Base-by-base conservation (phyloP, 1,140 invertebrate species). In the Leptopilina boulardi region DNA sequence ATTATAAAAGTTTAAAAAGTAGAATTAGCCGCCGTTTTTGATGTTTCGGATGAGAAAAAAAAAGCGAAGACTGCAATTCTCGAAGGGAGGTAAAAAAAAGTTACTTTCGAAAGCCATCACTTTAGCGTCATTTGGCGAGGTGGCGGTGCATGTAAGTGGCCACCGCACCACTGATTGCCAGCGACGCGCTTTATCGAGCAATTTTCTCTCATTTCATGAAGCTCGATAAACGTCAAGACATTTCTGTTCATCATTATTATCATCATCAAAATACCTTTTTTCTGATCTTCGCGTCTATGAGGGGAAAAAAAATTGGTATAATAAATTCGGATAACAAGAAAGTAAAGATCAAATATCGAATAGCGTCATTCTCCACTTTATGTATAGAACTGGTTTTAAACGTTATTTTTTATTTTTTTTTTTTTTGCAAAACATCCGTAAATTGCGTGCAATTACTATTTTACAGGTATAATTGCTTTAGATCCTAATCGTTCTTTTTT, bases 131-230 rank as follows among this genome's bases (percentile, higher is more conserved):
- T 80, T 82, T 82, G 81, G 18, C 51, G 78, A 82, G 78, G 76
- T 75, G 78, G 77, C 76, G 77, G 81, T 78, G 81, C 78, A 80
- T 78, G 81, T 82, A 82, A 82, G 80, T 82, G 80, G 76, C 51
- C 76, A 73, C 18, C 77, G 77, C 78, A 74, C 51, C 76, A 73
- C 18, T 78, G 77, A 80, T 80, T 75, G 34, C 54, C 76, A 76
- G 71, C 74, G 75, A 38, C 59, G 76, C 80, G 80, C 74, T 80
- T 78, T 75, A 75, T 71, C 76, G 56, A n/a, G 42, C 74, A 70
- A 70, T 70, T 75, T 30, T 44, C 42, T 75, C 59, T 75, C 59
- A 66, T 66, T 66, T 30, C 59, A 30, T 66, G 59, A 66, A 66
- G 26, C 13, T 23, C 59, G 59, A 66, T 66, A 66, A 66, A 66